Evolutionary conservation across 2,888 invertebrate species (phyloP).

Genomic region (Hoplodrina blanda): DNA sequence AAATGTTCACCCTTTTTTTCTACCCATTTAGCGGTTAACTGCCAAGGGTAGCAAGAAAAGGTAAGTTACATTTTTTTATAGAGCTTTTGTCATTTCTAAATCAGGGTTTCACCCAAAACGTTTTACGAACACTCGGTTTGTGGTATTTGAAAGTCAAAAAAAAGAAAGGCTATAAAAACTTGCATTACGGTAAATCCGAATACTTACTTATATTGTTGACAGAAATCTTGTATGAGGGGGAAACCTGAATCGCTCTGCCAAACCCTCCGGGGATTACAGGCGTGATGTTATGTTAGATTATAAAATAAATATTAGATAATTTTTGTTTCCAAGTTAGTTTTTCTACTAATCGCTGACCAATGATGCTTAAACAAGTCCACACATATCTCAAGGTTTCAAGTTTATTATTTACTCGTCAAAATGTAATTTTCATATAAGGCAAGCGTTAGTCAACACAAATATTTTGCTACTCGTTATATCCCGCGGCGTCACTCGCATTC

Average conservation of each 20-base stretch:
- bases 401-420: constrained; percentile 53
- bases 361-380: constrained; percentile 3
- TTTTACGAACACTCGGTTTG: background rate
- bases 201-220: background rate
- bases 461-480: background rate
- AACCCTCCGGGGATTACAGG: no score
- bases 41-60: no score
- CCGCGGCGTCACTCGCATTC: no score
- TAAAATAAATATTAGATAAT: no score
- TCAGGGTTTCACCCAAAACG: background rate
- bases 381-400: constrained; percentile 10
- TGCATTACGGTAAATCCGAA: background rate
- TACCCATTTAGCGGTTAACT: no score
- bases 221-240: background rate
- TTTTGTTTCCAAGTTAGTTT: background rate
- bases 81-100: background rate
- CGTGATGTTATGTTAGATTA: no score
- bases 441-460: constrained; percentile 7
- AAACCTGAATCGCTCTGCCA: background rate
- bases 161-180: background rate
- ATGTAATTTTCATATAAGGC: constrained; percentile 29
- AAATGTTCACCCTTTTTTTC: no score
- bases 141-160: background rate
- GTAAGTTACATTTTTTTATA: no score
- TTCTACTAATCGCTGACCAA: background rate